phyloP scores from a whole-genome alignment of 2,888 invertebrate genomes.

The Villa cingulata region DNA sequence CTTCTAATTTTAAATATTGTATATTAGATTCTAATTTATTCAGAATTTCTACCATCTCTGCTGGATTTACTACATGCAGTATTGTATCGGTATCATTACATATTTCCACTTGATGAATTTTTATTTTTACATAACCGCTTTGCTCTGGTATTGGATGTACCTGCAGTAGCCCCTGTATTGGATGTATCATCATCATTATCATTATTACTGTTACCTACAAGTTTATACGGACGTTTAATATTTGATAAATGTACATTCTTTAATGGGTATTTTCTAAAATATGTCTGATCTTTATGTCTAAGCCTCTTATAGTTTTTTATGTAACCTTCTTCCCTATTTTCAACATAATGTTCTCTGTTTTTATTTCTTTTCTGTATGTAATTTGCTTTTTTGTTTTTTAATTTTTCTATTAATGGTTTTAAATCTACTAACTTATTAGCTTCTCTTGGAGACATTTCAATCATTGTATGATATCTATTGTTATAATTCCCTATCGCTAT shows the following conservation, averaged over 20 bases:
- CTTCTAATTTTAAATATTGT: too few relatives aligned
- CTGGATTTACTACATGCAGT: too few relatives aligned
- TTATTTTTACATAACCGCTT: too few relatives aligned
- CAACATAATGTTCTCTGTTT: constrained; percentile 5
- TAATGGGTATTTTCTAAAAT: neutral
- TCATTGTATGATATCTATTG: constrained; percentile 3
- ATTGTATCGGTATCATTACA: constrained; percentile 2
- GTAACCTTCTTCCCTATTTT: constrained; percentile 3
- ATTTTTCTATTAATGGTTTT: neutral
- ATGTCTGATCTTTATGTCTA: neutral
- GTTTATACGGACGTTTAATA: too few relatives aligned
- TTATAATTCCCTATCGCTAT: neutral
- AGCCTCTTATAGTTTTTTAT: constrained; percentile 4
- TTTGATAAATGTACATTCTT: constrained; percentile 3
- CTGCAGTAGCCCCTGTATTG: constrained; percentile 2
- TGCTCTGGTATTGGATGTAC: too few relatives aligned
- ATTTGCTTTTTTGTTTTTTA: constrained; percentile 2
- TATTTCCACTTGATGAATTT: too few relatives aligned
- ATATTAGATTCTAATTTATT: too few relatives aligned
- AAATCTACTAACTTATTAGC: neutral
- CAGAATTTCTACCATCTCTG: too few relatives aligned
- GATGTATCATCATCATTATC: too few relatives aligned
- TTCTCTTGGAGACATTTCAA: constrained; percentile 1
- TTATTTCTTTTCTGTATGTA: neutral
- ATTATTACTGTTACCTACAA: too few relatives aligned